These are phyloP conservation scores for Athene cunicularia DNA, from an alignment of 2,113 vertebrate species.

Conservation along the genomic window DNA sequence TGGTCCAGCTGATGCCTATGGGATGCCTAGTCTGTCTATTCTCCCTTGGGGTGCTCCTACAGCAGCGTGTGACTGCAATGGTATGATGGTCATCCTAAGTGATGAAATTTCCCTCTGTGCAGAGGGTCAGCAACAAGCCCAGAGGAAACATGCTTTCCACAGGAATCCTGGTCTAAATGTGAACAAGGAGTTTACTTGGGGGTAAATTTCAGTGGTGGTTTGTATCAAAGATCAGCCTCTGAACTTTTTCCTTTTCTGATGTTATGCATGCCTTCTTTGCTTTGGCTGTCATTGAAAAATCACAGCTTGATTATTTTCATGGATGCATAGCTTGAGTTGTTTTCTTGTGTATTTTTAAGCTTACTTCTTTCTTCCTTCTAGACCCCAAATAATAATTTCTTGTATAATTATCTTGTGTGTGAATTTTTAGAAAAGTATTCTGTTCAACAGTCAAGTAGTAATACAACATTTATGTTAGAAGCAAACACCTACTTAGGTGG, in stretches of 20 bases:
- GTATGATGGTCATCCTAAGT: not conserved
- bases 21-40: not conserved
- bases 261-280: not conserved
- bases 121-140: not conserved
- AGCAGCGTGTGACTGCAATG: not conserved
- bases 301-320: not conserved
- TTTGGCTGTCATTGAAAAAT: not conserved
- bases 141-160: not conserved
- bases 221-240: not conserved
- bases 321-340: not conserved
- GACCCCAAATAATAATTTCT: not conserved
- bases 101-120: not conserved
- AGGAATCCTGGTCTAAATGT: not conserved
- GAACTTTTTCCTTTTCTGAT: not conserved
- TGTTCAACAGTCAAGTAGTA: not conserved
- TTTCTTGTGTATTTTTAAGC: not conserved
- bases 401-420: not conserved
- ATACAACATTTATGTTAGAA: not conserved
- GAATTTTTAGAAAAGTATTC: not conserved
- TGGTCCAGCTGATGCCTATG: not conserved
- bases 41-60: not conserved
- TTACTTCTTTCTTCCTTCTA: not conserved
- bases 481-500: not conserved
- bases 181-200: not conserved
- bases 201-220: not conserved